Evolutionary conservation across 2,113 vertebrate genomes (phyloP), one percentile per base, ranked within the genome.

Genomic region (Laticauda colubrina): DNA sequence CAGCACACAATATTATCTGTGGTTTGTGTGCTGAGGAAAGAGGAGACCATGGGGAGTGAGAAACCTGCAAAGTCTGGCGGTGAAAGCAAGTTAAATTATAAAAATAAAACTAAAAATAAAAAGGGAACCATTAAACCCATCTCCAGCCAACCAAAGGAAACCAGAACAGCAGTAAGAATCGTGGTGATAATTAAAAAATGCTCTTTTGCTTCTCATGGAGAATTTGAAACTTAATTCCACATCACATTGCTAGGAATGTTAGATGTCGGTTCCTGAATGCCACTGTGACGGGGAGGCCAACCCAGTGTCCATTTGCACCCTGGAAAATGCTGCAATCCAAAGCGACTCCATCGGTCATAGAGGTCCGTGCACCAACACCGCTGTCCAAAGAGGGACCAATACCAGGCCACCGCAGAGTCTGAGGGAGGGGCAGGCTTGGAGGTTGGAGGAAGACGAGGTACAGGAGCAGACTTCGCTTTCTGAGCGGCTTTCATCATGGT

Each of bases 391-490:
- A 0, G 96, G 61, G 0, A 87, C 34, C 91, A 98, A 94, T 20
- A 95, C 0, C 18, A 97, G 97, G 51, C 94, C 0, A 29, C 69
- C 88, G 0, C 54, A 90, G 48, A 95, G 94, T 14, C 96, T 94
- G 0, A 92, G 95, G 5, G 89, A 18, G 0, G 97, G 94, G 0
- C 9, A 4, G 9, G 56, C 14, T 87, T 14, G 7, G 18, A 89
- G 18, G 0, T 95, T 95, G 87, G 97, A 96, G 0, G 98, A 99
- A 90, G 98, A 98, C 95, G 99, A 99, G 86, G 99, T 99, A 92
- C 99, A 99, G 86, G 99, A 98, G 94, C 99, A 98, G 0, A 97
- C 98, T 61, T 98, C 98, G 0, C 98, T 98, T 94, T 98, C 98
- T 0, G 98, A 97, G 34, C 98, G 98, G 95, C 98, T 98, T 4